Conservation (phyloP, 2,797 vertebrate genomes). For the Nannoperca obscura region DNA sequence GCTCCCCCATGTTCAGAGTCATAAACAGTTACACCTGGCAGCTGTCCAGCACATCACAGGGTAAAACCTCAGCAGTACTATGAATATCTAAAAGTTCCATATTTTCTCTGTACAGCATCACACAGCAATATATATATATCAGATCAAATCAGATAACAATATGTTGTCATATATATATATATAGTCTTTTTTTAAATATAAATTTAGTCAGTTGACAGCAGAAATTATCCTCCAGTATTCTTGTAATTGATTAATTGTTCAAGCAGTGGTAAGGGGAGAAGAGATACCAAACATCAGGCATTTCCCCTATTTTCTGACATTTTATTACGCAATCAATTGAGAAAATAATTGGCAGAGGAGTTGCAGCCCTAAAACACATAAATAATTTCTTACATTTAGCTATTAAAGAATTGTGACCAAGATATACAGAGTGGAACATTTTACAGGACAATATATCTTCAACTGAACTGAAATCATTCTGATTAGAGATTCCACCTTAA, state of each 20-base stretch:
- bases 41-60: not conserved
- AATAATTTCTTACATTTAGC: not conserved
- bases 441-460: not conserved
- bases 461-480: no score
- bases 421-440: not conserved
- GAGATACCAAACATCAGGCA: not conserved
- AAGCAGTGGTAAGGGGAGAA: not conserved
- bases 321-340: not conserved
- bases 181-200: no score
- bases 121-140: not conserved
- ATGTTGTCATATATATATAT: not conserved
- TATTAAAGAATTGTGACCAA: not conserved
- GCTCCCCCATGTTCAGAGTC: not conserved
- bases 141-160: not conserved
- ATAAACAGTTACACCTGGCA: not conserved
- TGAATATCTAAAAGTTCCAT: not conserved
- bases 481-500: no score
- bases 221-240: not conserved
- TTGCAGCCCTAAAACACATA: no score
- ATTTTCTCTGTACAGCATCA: not conserved
- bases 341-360: no score
- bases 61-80: not conserved
- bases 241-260: not conserved
- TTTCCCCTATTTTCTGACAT: not conserved
- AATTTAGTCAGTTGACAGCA: not conserved